Percentiles rank a stretch among this genome's conserved stretches.
Conservation (phyloP, 2,797 vertebrate genomes). For the Pipistrellus pygmaeus region DNA sequence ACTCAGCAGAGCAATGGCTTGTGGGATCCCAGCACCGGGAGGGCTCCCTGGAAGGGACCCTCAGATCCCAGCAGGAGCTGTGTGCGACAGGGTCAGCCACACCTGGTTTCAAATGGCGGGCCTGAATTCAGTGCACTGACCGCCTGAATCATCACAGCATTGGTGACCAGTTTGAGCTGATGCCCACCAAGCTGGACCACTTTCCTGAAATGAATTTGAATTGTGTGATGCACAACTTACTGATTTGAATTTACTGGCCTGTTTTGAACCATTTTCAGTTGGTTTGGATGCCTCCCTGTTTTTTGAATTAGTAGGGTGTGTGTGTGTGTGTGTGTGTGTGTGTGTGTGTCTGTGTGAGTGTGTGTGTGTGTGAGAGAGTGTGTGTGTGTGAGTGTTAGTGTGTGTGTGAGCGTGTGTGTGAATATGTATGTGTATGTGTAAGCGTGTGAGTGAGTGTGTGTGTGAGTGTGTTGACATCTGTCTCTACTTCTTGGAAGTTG, state of each 20-base stretch:
- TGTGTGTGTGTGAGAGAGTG: too few species aligned
- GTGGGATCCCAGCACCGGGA: neutral
- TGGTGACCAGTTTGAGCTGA: neutral
- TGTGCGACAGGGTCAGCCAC: neutral
- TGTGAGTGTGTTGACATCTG: neutral
- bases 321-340: too few species aligned
- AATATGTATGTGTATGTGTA: too few species aligned
- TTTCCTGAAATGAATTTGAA: neutral
- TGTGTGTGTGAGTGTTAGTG: too few species aligned
- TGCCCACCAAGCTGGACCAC: neutral
- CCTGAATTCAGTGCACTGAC: too few species aligned
- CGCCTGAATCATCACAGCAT: neutral
- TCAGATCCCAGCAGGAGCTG: neutral
- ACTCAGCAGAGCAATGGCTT: neutral
- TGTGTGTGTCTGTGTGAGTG: too few species aligned
- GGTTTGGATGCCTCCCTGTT: neutral
- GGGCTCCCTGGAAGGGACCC: neutral
- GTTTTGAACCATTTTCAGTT: neutral
- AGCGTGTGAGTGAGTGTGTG: neutral
- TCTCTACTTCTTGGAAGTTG: neutral
- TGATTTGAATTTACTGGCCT: neutral
- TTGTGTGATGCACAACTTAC: neutral
- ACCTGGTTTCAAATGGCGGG: neutral
- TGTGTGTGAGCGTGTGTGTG: too few species aligned
- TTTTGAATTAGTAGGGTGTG: neutral